phyloP scores from a whole-genome alignment of 2,113 vertebrate genomes.

The Poeciliopsis retropinna region DNA sequence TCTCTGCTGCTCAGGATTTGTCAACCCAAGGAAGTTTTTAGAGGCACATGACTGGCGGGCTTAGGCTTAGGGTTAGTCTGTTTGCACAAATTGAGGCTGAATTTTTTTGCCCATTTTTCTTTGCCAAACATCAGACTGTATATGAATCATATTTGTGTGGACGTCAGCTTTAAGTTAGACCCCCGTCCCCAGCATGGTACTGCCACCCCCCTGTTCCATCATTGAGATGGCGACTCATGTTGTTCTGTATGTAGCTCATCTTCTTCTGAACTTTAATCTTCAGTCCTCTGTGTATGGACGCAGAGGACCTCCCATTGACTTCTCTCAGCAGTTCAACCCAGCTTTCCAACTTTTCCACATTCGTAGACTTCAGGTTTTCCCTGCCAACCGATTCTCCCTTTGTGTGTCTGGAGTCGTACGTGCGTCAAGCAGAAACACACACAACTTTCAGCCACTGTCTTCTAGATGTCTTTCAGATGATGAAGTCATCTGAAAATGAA shows the following conservation, averaged over 20 bases:
- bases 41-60: constrained; percentile 5
- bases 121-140: neutral
- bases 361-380: neutral
- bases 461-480: too few relatives aligned
- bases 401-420: too few relatives aligned
- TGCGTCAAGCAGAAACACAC: too few relatives aligned
- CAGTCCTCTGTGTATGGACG: too few relatives aligned
- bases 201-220: too few relatives aligned
- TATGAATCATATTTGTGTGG: neutral
- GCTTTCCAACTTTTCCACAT: neutral
- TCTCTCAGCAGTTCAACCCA: neutral
- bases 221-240: neutral
- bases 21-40: constrained; percentile 3
- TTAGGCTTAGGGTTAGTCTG: too few relatives aligned
- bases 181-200: too few relatives aligned
- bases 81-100: too few relatives aligned
- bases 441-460: too few relatives aligned
- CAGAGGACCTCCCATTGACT: neutral
- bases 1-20: constrained; percentile 18
- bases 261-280: neutral
- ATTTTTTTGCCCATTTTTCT: neutral
- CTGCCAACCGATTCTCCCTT: neutral
- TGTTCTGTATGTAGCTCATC: neutral
- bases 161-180: too few relatives aligned
- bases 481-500: too few relatives aligned